Conservation (phyloP, 1,140 invertebrate genomes). For the Pteromalus puparum region DNA sequence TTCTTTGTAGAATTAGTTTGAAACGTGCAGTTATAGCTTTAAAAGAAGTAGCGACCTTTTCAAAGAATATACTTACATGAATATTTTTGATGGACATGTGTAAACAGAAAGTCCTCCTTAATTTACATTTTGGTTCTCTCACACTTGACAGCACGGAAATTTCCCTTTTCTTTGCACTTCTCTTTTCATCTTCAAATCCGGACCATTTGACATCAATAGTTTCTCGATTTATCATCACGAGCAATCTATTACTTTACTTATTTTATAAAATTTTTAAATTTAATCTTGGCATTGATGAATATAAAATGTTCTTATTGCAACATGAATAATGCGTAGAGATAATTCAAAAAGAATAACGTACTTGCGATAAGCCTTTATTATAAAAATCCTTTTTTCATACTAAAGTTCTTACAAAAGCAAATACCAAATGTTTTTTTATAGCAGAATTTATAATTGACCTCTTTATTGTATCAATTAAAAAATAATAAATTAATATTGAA, state of each 20-base stretch:
- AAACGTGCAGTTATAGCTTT: not conserved
- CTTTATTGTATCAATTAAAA: constrained; percentile 13
- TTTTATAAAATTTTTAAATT: too few relatives aligned
- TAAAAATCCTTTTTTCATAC: too few relatives aligned
- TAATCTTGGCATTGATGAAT: too few relatives aligned
- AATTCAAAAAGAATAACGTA: constrained; percentile 9
- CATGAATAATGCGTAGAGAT: not conserved
- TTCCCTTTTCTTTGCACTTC: not conserved
- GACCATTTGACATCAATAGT: not conserved
- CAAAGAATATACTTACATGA: not conserved
- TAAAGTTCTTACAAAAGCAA: too few relatives aligned
- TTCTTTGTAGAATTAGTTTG: too few relatives aligned
- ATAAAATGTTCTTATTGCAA: not conserved
- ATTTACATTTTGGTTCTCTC: not conserved
- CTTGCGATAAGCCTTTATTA: not conserved
- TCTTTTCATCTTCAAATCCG: not conserved
- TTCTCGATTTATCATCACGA: too few relatives aligned
- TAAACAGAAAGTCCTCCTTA: not conserved
- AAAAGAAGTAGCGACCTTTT: not conserved
- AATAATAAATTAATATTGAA: constrained; percentile 23
- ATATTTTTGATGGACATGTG: not conserved
- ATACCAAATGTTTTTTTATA: not conserved
- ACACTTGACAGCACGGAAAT: not conserved
- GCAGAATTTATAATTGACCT: not conserved
- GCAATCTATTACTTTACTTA: too few relatives aligned